Conservation (phyloP, 2,888 invertebrate genomes). For the Graphium colonna region DNA sequence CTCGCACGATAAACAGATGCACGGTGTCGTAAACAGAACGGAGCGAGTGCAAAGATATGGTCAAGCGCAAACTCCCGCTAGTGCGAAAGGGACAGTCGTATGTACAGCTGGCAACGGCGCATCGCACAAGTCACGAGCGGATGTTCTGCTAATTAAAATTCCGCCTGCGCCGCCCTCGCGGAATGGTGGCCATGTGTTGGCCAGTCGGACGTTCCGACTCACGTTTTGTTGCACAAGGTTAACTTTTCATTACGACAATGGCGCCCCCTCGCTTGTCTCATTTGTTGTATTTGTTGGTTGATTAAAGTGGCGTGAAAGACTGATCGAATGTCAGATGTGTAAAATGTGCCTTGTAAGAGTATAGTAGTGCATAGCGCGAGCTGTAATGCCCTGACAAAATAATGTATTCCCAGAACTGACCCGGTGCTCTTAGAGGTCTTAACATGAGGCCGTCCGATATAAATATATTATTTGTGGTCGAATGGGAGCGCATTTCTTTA, state of each 20-base stretch:
- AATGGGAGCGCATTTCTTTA: conserved; percentile 45
- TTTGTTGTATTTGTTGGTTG: conserved; percentile 53
- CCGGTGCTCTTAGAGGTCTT: conserved; percentile 77
- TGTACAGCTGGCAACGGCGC: conserved; percentile 71
- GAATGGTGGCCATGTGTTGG: conserved; percentile 79
- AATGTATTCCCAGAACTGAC: conserved; percentile 70
- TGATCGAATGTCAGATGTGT: conserved; percentile 53
- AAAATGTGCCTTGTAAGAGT: conserved; percentile 37
- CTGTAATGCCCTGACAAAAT: conserved; percentile 36
- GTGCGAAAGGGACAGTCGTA: conserved; percentile 57
- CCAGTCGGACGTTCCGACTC: conserved; percentile 73
- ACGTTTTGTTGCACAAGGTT: conserved; percentile 77
- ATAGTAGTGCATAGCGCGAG: conserved; percentile 55
- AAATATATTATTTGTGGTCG: conserved; percentile 42
- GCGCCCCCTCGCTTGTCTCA: conserved; percentile 53
- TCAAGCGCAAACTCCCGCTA: conserved; percentile 30
- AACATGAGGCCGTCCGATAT: conserved; percentile 70
- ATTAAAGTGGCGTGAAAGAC: conserved; percentile 58
- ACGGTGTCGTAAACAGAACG: conserved; percentile 41
- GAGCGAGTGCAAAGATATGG: conserved; percentile 41
- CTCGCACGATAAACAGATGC: conserved; percentile 47
- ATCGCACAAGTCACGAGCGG: conserved; percentile 72
- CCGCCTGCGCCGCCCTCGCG: conserved; percentile 80
- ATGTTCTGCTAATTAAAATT: conserved; percentile 81
- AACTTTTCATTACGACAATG: conserved; percentile 58